A percentile compares a stretch with the other conserved stretches of the same genome.
Evolutionary conservation across 2,797 vertebrate genomes (phyloP).

Genomic region (Chelidonichthys spinosus): DNA sequence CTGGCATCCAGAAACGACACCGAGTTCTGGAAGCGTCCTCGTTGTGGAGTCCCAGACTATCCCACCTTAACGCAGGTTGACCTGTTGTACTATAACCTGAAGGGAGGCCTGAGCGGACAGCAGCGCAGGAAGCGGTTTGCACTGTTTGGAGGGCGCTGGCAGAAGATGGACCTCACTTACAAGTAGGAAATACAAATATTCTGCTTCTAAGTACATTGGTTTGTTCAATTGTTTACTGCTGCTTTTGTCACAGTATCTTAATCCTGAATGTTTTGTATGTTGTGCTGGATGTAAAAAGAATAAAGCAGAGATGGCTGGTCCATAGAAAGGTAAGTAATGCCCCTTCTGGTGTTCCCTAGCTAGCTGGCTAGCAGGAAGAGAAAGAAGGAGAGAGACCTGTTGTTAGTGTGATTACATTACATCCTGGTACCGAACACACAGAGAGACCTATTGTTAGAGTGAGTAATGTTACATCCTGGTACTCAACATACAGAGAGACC

Average conservation of each 20-base stretch:
- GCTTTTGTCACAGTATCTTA: neutral
- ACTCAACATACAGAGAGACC: too few species aligned
- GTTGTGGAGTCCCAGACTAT: conserved; percentile 70
- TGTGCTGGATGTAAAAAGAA: neutral
- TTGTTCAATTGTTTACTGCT: neutral
- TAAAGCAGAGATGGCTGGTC: too few species aligned
- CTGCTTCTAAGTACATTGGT: neutral
- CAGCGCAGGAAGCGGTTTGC: conserved; percentile 88
- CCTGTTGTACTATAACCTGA: conserved; percentile 21
- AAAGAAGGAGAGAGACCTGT: too few species aligned
- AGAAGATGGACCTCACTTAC: conserved; percentile 92
- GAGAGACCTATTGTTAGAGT: too few species aligned
- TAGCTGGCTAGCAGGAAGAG: too few species aligned
- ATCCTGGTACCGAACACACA: too few species aligned
- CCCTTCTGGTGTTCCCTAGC: too few species aligned
- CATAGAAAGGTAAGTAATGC: too few species aligned
- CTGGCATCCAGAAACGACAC: conserved; percentile 43
- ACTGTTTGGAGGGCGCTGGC: conserved; percentile 90
- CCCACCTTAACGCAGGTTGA: conserved; percentile 11
- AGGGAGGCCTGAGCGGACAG: conserved; percentile 29
- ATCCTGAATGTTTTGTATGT: neutral
- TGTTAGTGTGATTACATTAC: too few species aligned
- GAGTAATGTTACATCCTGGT: too few species aligned
- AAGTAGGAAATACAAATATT: conserved; percentile 79
- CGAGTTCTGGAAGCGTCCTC: conserved; percentile 54